Evolutionary conservation across 2,113 vertebrate genomes (phyloP), one percentile per base, ranked within the genome.

Genomic region (Spilogale gracilis): DNA sequence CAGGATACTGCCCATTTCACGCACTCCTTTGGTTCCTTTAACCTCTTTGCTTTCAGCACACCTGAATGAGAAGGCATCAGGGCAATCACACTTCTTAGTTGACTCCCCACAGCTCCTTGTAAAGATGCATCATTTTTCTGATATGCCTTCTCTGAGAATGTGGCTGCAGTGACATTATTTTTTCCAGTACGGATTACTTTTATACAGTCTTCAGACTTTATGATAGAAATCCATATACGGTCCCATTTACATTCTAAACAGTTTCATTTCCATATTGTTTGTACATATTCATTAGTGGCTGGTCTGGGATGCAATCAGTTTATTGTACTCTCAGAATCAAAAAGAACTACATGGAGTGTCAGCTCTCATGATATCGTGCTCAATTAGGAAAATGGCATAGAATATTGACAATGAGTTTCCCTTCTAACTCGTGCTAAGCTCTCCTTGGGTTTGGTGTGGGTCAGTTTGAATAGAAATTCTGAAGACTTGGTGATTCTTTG

Each of bases 311-410:
- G 65, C 63, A 20, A 20, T 83, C 80, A 90, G 71, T 96, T 96
- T 97, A 95, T 88, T 97, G 48, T 97, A 87, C 90, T 98, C 91
- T 83, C 92, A 97, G 86, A 97, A 97, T 30, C 95, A 95, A 98
- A 95, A 74, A 95, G 97, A 96, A 94, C 0, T 81, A 78, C 60
- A 11, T 17, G 88, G 87, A 97, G 43, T 89, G 83, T 95, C 0
- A 94, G 95, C 97, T 98, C 80, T 43, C 52, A 9, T 81, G 88
- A 60, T 89, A 1, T 85, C 48, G 2, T 43, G 76, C 96, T 82
- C 65, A 91, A 76, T 95, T 89, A 83, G 63, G 96, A 95, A 98
- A 96, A 65, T 18, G 58, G 21, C 0, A 3, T 94, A 83, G 95
- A 96, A 10, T 90, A 38, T 94, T 96, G 94, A 96, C 6, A 92